Evolutionary conservation across 2,888 invertebrate species (phyloP).

Genomic region (Drosophila buzzatii): DNA sequence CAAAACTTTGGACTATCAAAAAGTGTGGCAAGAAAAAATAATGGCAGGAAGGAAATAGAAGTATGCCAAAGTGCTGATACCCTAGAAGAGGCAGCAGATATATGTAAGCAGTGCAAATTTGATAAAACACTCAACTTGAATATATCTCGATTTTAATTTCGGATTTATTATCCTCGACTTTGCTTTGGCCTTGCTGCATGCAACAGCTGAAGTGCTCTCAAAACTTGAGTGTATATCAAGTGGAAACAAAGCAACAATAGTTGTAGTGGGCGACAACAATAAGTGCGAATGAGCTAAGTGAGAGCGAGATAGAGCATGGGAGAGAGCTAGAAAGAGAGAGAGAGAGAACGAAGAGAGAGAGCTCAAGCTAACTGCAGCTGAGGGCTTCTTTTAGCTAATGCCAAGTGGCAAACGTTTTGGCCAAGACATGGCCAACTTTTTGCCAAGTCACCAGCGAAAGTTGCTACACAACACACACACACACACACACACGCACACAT

Average conservation of each 20-base stretch:
- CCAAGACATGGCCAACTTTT: constrained; percentile 58
- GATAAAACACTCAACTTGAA: background rate
- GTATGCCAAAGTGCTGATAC: background rate
- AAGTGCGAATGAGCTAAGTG: constrained; percentile 49
- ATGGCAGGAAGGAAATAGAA: background rate
- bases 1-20: constrained; percentile 38
- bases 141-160: too few species aligned
- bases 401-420: constrained; percentile 69
- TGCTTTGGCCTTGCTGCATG: background rate
- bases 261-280: constrained; percentile 43
- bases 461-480: constrained; percentile 38
- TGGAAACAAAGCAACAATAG: constrained; percentile 9
- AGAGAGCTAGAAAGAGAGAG: background rate
- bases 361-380: constrained; percentile 28
- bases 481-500: constrained; percentile 24
- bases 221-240: background rate
- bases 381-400: constrained; percentile 39
- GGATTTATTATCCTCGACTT: too few species aligned
- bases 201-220: background rate
- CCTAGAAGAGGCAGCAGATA: background rate
- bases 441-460: constrained; percentile 57
- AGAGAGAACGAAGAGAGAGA: background rate
- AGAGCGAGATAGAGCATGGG: background rate
- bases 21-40: constrained; percentile 23
- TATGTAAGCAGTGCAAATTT: too few species aligned